Evolutionary conservation across 2,888 invertebrate genomes (phyloP), one percentile per base, ranked within the genome.

Genomic region (Oxytorus armatus): DNA sequence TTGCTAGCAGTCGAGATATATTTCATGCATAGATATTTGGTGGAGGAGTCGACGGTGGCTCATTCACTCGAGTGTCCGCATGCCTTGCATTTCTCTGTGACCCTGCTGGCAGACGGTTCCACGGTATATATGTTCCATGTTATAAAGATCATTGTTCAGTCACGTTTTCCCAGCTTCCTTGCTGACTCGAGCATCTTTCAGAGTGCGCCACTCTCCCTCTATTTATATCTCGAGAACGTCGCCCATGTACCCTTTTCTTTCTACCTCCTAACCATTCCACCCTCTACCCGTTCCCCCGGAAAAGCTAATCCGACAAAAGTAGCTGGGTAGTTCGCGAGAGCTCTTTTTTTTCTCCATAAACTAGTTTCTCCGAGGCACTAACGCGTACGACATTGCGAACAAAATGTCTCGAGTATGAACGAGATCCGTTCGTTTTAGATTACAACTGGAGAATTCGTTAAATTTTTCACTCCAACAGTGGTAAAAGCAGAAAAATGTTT

Each of bases 81-180:
- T 72, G 76, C 61, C 66, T 78, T 78, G 77, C 77, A 68, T 73
- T 73, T 72, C 66, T 78, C 73, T 78, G 65, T 63, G 57, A 74
- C 69, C 51, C 68, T 76, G 53, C 68, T 61, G 39, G 25, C n/a
- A n/a, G n/a, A n/a, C n/a, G n/a, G 21, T 8, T 18, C 33, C 33
- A 14, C 21, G 14, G 1, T 47, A 36, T 39, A 59, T 36, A 36
- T 49, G 55, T 42, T 18, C n/a, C 77, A 81, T 74, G 77, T 66
- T 53, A 79, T 72, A 74, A 76, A 85, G 84, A 86, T 89, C 88
- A 89, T 89, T 89, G 88, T 89, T 88, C 87, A 84, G 88, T 89
- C 89, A 89, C 88, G 89, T 88, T 86, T 74, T 59, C 53, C n/a
- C 53, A 63, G 69, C 68, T 75, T 74, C 51, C 77, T 77, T 75